phyloP scores from a whole-genome alignment of 2,888 invertebrate species.

The Hirtodrosophila confusa region DNA sequence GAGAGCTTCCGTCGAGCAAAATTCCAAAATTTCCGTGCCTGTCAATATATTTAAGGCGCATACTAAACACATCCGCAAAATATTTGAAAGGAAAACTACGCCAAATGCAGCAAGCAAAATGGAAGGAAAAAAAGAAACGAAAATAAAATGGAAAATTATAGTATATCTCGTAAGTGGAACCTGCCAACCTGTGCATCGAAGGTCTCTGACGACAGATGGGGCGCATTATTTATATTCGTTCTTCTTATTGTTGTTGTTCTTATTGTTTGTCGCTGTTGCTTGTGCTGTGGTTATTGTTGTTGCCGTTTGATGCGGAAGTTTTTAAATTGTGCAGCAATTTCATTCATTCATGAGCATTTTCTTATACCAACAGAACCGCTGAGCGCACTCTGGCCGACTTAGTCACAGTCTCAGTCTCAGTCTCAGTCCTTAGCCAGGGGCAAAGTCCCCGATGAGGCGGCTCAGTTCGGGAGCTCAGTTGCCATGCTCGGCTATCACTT shows the following conservation, averaged over 20 bases:
- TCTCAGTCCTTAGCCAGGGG: constrained; percentile 34
- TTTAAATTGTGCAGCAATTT: constrained; percentile 73
- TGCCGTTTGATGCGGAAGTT: constrained; percentile 70
- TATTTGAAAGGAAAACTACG: constrained; percentile 23
- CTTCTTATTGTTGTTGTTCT: constrained; percentile 16
- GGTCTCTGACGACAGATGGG: constrained; percentile 49
- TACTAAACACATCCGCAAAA: constrained; percentile 56
- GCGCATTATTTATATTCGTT: constrained; percentile 45
- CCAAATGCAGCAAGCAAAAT: constrained; percentile 34
- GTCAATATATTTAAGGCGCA: constrained; percentile 58
- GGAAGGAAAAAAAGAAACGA: constrained; percentile 4
- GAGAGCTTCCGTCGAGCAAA: constrained; percentile 25
- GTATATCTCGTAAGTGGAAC: constrained; percentile 15
- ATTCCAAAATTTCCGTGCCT: constrained; percentile 36
- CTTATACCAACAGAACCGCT: constrained; percentile 23
- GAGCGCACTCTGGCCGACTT: constrained; percentile 27
- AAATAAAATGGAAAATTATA: constrained; percentile 8
- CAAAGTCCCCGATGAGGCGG: constrained; percentile 33
- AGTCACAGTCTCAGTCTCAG: constrained; percentile 19
- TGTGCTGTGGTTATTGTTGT: constrained; percentile 35
- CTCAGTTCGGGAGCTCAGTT: constrained; percentile 35
- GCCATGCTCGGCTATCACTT: constrained; percentile 51
- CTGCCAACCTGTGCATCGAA: constrained; percentile 38
- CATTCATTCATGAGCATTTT: constrained; percentile 63
- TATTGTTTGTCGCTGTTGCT: constrained; percentile 6